These are phyloP conservation scores for Mus pahari DNA, from an alignment of 2,113 vertebrate species.

Conservation along the genomic window DNA sequence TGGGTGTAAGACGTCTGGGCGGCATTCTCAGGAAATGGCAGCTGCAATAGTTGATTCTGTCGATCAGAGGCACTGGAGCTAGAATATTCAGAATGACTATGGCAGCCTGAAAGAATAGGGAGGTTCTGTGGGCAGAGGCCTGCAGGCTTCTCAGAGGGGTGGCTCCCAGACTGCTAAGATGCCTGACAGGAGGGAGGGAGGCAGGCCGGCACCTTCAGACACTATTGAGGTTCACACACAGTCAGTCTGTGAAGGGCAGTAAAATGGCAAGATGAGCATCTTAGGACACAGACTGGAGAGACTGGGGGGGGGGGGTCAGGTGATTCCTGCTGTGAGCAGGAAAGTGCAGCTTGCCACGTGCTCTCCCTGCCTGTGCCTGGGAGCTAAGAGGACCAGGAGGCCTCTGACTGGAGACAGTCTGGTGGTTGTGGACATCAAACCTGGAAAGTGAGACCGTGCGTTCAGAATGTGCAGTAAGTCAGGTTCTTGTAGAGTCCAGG, in stretches of 20 bases:
- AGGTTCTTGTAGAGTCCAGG: neutral
- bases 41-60: neutral
- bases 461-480: constrained; percentile 47
- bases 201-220: constrained; percentile 7
- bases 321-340: neutral
- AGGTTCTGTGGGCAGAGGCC: neutral
- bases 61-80: neutral
- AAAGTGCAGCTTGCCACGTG: too few species aligned
- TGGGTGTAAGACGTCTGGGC: neutral
- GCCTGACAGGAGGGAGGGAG: neutral
- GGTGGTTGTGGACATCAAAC: neutral
- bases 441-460: neutral
- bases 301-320: neutral
- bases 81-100: neutral
- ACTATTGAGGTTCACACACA: neutral
- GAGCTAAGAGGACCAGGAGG: neutral
- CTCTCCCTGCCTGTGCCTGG: neutral
- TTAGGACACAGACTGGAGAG: neutral
- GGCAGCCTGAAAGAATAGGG: neutral
- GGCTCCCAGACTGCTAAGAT: neutral
- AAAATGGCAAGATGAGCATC: neutral
- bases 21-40: neutral
- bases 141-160: neutral
- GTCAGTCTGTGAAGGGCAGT: neutral
- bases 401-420: neutral